These are phyloP conservation scores for Leptogaster cylindrica DNA, from an alignment of 2,888 invertebrate species.

Conservation along the genomic window DNA sequence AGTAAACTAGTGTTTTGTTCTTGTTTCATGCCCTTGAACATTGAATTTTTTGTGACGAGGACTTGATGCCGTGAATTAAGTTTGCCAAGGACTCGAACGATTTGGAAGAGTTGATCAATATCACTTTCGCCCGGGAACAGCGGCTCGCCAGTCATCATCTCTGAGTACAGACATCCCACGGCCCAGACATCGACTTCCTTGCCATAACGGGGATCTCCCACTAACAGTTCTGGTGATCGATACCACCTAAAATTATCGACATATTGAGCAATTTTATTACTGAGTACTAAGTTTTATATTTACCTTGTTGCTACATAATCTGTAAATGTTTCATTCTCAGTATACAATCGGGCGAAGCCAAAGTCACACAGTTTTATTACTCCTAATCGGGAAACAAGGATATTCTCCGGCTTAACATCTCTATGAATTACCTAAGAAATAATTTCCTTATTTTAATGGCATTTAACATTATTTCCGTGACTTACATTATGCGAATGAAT, in stretches of 20 bases:
- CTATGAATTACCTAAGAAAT: conserved; percentile 77
- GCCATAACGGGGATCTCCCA: conserved; percentile 77
- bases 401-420: conserved; percentile 89
- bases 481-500: conserved; percentile 85
- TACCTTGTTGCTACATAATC: conserved; percentile 86
- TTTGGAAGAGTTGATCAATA: conserved; percentile 84
- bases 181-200: conserved; percentile 88
- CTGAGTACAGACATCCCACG: conserved; percentile 81
- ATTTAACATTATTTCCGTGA: conserved; percentile 35
- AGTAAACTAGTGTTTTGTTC: conserved; percentile 55
- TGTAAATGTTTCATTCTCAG: conserved; percentile 79
- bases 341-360: conserved; percentile 81
- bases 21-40: conserved; percentile 61
- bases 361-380: conserved; percentile 91
- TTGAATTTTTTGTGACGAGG: conserved; percentile 61
- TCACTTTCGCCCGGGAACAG: conserved; percentile 89
- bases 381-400: conserved; percentile 78
- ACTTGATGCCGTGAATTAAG: conserved; percentile 63
- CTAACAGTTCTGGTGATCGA: conserved; percentile 83
- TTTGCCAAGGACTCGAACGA: conserved; percentile 78
- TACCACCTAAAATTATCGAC: conserved; percentile 68
- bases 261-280: not conserved
- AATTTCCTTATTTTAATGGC: not conserved
- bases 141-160: conserved; percentile 86
- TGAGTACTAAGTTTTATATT: not conserved